Evolutionary conservation across 2,888 invertebrate genomes (phyloP), one percentile per base, ranked within the genome.

Genomic region (Chrysolina americana): DNA sequence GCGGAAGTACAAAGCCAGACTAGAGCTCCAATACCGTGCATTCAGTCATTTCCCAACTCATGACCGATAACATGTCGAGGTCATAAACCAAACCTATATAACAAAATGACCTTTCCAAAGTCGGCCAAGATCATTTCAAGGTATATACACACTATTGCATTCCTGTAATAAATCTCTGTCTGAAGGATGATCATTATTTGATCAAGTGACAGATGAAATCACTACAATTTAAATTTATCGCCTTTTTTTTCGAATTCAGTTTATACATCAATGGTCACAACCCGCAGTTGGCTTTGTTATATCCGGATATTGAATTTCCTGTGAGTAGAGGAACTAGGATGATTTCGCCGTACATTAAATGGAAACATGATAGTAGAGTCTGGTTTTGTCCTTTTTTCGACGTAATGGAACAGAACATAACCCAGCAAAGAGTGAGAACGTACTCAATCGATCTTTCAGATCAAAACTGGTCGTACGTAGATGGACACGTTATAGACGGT

Each of bases 401-500:
- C 28, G 11, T 72, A 13, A 65, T 75, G 11, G 66, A 68, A 0
- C 59, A 47, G 15, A 65, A 28, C 1, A 47, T 75, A 28, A 3
- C 28, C 5, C 3, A 71, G 17, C 65, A 70, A 17, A 68, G 68
- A 19, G 23, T 62, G 2, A 75, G 70, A 41, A 56, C 17, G 17
- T 15, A 75, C 13, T 70, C 50, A 44, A 59, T 80, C 19, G 64
- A 70, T 28, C 13, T 77, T 0, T 19, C 50, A 77, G 93, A 94
- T 59, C 71, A 72, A 71, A 91, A 92, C 82, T 92, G 91, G 83
- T 92, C 93, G 68, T 96, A 91, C 83, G 90, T 96, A 86, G 88
- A 89, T 56, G 96, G 96, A 0, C 98, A 98, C 87, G 90, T 93
- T 8, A 94, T 98, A 74, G 97, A 98, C 68, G 89, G 89, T 81